These are phyloP conservation scores for Haliclona indistincta DNA, from an alignment of 37 sponge, comb jelly and placozoan species.

Conservation along the genomic window DNA sequence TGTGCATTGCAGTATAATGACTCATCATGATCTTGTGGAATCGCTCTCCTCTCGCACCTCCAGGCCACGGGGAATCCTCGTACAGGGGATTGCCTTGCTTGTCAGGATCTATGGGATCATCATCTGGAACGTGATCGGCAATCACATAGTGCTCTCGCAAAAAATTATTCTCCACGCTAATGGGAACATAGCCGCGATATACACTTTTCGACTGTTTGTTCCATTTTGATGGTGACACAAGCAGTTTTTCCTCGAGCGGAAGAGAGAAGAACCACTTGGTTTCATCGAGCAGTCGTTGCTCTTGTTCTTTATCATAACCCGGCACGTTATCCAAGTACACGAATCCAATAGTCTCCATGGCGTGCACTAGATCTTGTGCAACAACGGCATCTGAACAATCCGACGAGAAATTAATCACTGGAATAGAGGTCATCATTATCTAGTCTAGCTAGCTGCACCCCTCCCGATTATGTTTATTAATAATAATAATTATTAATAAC, in stretches of 20 bases:
- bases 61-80: too few species aligned
- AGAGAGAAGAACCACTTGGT: constrained; percentile 13
- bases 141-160: too few species aligned
- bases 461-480: too few species aligned
- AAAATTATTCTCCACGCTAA: too few species aligned
- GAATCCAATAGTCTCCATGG: constrained; percentile 12
- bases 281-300: background rate
- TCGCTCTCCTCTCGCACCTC: too few species aligned
- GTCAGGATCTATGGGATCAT: background rate
- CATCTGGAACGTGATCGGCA: too few species aligned
- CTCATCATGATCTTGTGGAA: background rate
- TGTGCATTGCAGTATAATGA: background rate
- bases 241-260: background rate
- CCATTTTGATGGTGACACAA: background rate
- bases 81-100: too few species aligned
- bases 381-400: too few species aligned
- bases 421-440: constrained; percentile 11
- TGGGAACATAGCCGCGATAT: too few species aligned
- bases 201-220: constrained; percentile 3
- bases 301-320: constrained; percentile 10
- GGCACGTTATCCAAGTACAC: constrained; percentile 16
- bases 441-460: too few species aligned
- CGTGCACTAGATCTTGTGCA: background rate
- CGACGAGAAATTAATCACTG: constrained; percentile 33
- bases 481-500: too few species aligned